Percentiles rank a stretch among this genome's conserved stretches.
Evolutionary conservation across 2,113 vertebrate genomes (phyloP).

Genomic region (Epinephelus moara): DNA sequence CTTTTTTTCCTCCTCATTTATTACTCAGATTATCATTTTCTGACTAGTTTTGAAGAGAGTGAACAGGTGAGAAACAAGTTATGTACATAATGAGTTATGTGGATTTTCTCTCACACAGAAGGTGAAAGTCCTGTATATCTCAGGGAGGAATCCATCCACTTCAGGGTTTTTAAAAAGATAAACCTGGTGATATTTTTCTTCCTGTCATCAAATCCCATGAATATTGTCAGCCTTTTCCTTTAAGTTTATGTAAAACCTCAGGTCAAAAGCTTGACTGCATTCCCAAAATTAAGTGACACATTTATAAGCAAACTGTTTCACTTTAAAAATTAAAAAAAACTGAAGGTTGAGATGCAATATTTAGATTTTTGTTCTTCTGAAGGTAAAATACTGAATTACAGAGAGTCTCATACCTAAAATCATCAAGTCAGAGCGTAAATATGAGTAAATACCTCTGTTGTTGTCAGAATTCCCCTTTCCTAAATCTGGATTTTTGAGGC

Average conservation of each 20-base stretch:
- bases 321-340: too few relatives aligned
- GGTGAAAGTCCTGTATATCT: not conserved
- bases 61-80: not conserved
- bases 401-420: not conserved
- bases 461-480: too few relatives aligned
- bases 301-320: too few relatives aligned
- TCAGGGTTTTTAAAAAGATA: not conserved
- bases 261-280: not conserved
- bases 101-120: not conserved
- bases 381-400: not conserved
- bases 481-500: not conserved
- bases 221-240: not conserved
- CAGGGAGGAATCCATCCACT: not conserved
- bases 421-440: not conserved
- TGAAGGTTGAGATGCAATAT: too few relatives aligned
- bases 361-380: constrained; percentile 3
- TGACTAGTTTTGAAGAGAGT: not conserved
- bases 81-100: not conserved
- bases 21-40: not conserved
- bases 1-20: not conserved
- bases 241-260: not conserved
- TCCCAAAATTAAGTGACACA: too few relatives aligned
- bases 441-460: not conserved
- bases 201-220: not conserved
- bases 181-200: not conserved